These are phyloP conservation scores for Hydrozoanthus gracilis DNA, from an alignment of 92 coral and sea anemone genomes.

Conservation along the genomic window DNA sequence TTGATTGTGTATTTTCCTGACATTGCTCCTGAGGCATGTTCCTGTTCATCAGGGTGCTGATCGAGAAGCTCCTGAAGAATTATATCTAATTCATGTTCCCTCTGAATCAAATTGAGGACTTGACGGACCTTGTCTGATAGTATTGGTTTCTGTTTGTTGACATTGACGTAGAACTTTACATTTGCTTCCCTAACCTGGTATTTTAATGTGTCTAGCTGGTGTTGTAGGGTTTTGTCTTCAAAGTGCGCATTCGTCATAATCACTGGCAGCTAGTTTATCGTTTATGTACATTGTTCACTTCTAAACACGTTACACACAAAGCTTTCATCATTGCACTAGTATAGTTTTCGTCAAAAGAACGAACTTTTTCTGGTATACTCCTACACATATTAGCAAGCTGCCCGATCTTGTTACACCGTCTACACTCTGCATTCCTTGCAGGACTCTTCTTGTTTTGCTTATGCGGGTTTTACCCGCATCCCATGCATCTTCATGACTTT, in stretches of 20 bases:
- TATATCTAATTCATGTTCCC: constrained; percentile 53
- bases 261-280: not conserved
- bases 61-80: constrained; percentile 51
- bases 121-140: constrained; percentile 64
- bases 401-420: constrained; percentile 44
- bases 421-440: constrained; percentile 47
- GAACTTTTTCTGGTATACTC: constrained; percentile 1
- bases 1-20: constrained; percentile 63
- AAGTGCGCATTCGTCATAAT: not conserved
- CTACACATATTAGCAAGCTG: constrained; percentile 54
- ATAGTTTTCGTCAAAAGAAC: not conserved
- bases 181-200: constrained; percentile 40
- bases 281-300: not conserved
- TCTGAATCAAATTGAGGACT: constrained; percentile 58
- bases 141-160: constrained; percentile 58
- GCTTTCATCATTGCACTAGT: constrained; percentile 9
- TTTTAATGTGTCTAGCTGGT: constrained; percentile 34
- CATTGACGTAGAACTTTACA: constrained; percentile 63
- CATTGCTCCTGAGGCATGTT: constrained; percentile 58
- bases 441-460: constrained; percentile 49
- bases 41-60: constrained; percentile 62
- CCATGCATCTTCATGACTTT: constrained; percentile 2
- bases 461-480: constrained; percentile 52
- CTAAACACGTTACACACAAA: not conserved
- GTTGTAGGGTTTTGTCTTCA: not conserved